Evolutionary conservation across 2,888 invertebrate species (phyloP), one percentile per base, ranked within the genome.

Genomic region (Neuroscelio doddi): DNA sequence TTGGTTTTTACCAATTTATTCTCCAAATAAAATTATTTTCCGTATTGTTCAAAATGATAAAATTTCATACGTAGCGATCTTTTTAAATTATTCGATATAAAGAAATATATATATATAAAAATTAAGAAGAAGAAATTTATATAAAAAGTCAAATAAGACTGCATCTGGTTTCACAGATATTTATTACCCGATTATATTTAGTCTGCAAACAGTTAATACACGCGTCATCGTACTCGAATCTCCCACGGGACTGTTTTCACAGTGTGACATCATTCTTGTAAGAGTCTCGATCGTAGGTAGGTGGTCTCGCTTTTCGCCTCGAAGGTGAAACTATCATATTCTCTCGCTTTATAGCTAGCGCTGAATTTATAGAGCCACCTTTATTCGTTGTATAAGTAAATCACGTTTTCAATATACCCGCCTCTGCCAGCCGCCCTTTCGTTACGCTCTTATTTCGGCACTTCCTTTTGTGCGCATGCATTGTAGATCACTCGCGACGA

Each of bases 381-480:
- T 64, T 70, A 46, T 63, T 26, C 61, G 42, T 52, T 26, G 34
- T 41, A 14, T 36, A 27, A 41, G 45, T 67, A 68, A 68, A 65
- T 70, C 67, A 63, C 14, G 52, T 67, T 67, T 69, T 64, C 67
- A 59, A 69, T 67, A 62, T 62, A 45, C 32, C 29, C 38, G 10
- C 9, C 46, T 14, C 42, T 41, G 41, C 17, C 21, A 36, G 44
- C 52, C 46, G 32, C 8, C 38, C 17, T 38, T 38, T 38, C 38
- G 38, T 38, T 17, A 17, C 17, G 38, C 41, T 47, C 21, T 39
- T 32, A 17, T 55, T 55, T 53, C 39, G 41, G 15, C 38, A 17
- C 36, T 46, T n/a, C n/a, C 39, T 46, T 45, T 38, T 29, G 27
- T 42, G 30, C 24, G 10, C 17, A n/a, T 51, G 39, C 21, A 34